Evolutionary conservation across 2,113 vertebrate species (phyloP).

Genomic region (Garra rufa): DNA sequence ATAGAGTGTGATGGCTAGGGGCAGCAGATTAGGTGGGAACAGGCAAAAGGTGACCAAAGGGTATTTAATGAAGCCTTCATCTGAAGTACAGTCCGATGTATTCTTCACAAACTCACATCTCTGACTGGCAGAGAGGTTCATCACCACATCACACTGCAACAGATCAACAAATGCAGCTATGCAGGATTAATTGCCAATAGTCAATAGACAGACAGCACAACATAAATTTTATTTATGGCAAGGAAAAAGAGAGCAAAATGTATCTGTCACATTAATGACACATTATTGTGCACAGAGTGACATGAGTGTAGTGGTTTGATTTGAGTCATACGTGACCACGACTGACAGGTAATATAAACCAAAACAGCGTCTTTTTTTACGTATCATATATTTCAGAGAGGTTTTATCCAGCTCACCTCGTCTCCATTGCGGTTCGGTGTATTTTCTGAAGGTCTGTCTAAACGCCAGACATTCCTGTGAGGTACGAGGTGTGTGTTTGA

Average conservation of each 20-base stretch:
- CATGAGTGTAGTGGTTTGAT: no score
- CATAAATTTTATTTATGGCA: background rate
- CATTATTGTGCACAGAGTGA: no score
- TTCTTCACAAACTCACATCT: slow-evolving; percentile 85
- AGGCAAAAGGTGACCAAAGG: slow-evolving; percentile 82
- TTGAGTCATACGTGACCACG: no score
- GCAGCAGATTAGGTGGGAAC: slow-evolving; percentile 80
- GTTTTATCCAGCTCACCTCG: slow-evolving; percentile 2
- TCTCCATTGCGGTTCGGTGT: background rate
- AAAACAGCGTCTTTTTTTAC: background rate
- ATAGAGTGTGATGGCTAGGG: slow-evolving; percentile 81
- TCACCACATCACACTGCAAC: slow-evolving; percentile 84
- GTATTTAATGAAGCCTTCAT: slow-evolving; percentile 88
- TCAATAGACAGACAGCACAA: background rate
- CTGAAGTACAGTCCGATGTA: slow-evolving; percentile 83
- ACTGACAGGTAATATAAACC: background rate
- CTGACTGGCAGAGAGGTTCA: slow-evolving; percentile 73
- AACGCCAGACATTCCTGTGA: background rate
- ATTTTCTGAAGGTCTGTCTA: background rate
- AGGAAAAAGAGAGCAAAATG: background rate
- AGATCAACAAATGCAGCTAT: background rate
- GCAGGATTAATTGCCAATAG: background rate
- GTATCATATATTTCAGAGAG: no score
- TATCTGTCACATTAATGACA: background rate
- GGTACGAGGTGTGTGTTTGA: background rate